Evolutionary conservation across 2,113 vertebrate genomes (phyloP).

Genomic region (Ascaphus truei): DNA sequence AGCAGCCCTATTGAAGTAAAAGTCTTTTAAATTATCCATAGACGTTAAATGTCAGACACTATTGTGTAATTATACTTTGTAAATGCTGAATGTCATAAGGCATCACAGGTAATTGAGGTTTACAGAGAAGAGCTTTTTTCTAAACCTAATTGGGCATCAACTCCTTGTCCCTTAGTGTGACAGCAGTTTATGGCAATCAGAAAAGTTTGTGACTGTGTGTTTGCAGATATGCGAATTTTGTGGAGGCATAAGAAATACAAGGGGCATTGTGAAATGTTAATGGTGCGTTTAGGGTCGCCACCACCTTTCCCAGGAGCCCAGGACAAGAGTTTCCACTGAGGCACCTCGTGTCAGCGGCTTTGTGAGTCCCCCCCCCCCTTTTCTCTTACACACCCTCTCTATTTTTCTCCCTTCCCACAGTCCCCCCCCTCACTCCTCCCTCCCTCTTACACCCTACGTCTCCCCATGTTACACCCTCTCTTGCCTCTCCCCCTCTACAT

Average conservation of each 20-base stretch:
- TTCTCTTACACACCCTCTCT: too few relatives aligned
- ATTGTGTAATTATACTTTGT: constrained; percentile 84
- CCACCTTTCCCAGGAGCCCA: too few relatives aligned
- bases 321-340: too few relatives aligned
- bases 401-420: too few relatives aligned
- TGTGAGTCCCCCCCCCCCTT: too few relatives aligned
- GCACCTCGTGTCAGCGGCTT: too few relatives aligned
- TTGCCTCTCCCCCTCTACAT: too few relatives aligned
- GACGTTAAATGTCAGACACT: constrained; percentile 80
- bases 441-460: too few relatives aligned
- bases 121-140: constrained; percentile 78
- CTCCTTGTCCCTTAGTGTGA: constrained; percentile 77
- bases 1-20: constrained; percentile 74
- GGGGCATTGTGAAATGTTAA: not conserved
- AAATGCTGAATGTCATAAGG: constrained; percentile 81
- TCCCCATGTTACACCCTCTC: too few relatives aligned
- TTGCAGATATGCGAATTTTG: constrained; percentile 36
- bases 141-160: constrained; percentile 81
- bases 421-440: too few relatives aligned
- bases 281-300: too few relatives aligned
- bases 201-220: constrained; percentile 50
- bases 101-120: constrained; percentile 84
- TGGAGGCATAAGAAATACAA: not conserved
- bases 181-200: constrained; percentile 69
- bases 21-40: constrained; percentile 81